Base-by-base conservation (phyloP, 2,113 vertebrate species). In the Tringa solitaria region DNA sequence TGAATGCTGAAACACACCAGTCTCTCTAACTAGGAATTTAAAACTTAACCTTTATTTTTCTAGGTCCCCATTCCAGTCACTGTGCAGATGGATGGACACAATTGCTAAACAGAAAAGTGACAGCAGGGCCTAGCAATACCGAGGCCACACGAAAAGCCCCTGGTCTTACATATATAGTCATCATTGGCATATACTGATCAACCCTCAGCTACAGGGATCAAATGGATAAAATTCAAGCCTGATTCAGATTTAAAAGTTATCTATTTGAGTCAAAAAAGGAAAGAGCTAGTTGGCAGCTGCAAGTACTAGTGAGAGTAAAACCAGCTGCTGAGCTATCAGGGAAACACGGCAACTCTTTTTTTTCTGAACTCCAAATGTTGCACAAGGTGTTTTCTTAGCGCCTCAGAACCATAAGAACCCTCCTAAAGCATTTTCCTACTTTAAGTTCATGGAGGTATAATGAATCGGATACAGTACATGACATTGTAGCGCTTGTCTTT, bases 41-140 rank as follows among this genome's bases (percentile, higher is more conserved):
- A 90, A 97, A 90, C 27, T 87, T 95, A 70, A 85, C 43, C 77
- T 95, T 94, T 92, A 68, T 79, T 95, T 57, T 85, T 72, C 63
- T 89, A 98, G 98, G 79, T 97, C 32, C 89, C 77, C 28, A 95
- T 98, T 95, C 97, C 98, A 37, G 97, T 98, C 45, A 94, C 84
- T 20, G 97, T 98, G 98, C 61, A 93, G 92, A 98, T 96, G 20
- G 98, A 98, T 82, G 97, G n/a, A 97, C 56, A 98, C 95, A 39
- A 97, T 97, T 87, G 98, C 98, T 64, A 96, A 98, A 95, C 89
- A 98, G 98, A 98, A 98, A 96, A 99, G 98, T 39, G 98, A 98
- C 69, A 94, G 98, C 50, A 67, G 91, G 98, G 89, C 98, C 98
- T 14, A 97, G 97, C 64, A 98, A 98, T 97, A 96, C 96, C 90